Evolutionary conservation across 2,888 invertebrate species (phyloP).

Genomic region (Polylopha cassiicola): DNA sequence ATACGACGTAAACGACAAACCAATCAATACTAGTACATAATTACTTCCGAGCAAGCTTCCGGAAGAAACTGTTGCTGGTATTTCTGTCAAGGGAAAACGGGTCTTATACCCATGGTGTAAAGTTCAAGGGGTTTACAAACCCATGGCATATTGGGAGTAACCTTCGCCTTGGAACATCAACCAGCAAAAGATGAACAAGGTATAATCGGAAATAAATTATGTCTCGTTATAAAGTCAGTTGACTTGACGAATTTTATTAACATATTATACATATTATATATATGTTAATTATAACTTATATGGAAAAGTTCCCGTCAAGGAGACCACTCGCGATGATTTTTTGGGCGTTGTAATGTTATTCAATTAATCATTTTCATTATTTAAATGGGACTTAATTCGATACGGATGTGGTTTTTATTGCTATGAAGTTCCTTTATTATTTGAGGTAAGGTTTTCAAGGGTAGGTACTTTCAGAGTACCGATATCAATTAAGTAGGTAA

Average conservation of each 20-base stretch:
- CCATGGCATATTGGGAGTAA: constrained; percentile 5
- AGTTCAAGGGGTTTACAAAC: constrained; percentile 3
- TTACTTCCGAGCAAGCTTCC: no score
- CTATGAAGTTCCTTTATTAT: not conserved
- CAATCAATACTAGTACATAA: no score
- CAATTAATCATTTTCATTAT: not conserved
- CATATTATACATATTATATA: constrained; percentile 3
- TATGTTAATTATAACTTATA: not conserved
- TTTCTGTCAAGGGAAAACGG: constrained; percentile 5
- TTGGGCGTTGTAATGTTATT: no score
- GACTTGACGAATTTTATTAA: no score
- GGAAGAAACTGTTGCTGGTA: constrained; percentile 13
- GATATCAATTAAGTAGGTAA: no score
- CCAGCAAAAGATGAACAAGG: constrained; percentile 12
- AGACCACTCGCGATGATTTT: no score
- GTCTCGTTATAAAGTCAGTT: no score
- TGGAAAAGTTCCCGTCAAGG: no score
- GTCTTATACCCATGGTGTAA: constrained; percentile 3
- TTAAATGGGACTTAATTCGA: not conserved
- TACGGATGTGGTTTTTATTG: not conserved
- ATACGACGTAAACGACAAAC: no score
- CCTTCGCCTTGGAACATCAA: constrained; percentile 15
- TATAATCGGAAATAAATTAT: constrained; percentile 11
- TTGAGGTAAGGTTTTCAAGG: no score
- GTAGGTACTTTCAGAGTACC: no score